Percentiles rank a stretch among this genome's conserved stretches.
Conservation (phyloP, 1,140 invertebrate genomes). For the Drosophila neocordata region DNA sequence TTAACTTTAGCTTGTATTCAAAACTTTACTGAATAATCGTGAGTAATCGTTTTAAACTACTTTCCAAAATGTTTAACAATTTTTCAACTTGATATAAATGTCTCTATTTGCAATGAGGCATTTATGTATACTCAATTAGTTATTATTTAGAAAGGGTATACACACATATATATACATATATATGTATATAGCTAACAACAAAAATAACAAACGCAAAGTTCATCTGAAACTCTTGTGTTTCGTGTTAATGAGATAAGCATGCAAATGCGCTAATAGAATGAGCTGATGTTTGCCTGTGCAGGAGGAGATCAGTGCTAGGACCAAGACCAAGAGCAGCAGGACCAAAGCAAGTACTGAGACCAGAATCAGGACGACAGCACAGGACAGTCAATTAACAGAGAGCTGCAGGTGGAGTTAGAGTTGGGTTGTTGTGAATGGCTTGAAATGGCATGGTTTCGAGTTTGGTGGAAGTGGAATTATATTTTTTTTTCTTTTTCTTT, state of each 20-base stretch:
- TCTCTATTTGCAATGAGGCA: background rate
- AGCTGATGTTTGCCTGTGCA: constrained; percentile 19
- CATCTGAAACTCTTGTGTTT: constrained; percentile 56
- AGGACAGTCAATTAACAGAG: constrained; percentile 54
- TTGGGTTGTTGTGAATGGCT: background rate
- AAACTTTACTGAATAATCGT: background rate
- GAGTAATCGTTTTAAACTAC: too few relatives aligned
- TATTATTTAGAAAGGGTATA: constrained; percentile 20
- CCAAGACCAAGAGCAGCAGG: background rate
- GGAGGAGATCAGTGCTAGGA: constrained; percentile 3
- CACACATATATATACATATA: too few relatives aligned
- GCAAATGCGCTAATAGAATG: constrained; percentile 75
- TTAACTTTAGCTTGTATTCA: too few relatives aligned
- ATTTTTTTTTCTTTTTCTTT: constrained; percentile 19
- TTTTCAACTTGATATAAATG: too few relatives aligned
- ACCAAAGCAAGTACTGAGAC: constrained; percentile 1
- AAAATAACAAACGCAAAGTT: constrained; percentile 12
- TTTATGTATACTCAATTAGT: background rate
- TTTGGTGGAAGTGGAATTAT: constrained; percentile 16
- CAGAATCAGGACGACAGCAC: constrained; percentile 35
- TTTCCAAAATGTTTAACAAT: too few relatives aligned
- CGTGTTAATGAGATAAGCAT: constrained; percentile 76
- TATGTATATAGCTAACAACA: background rate
- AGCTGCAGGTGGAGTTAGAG: constrained; percentile 37
- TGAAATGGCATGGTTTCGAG: background rate